A percentile compares a stretch with the other conserved stretches of the same genome.
Evolutionary conservation across 2,888 invertebrate genomes (phyloP).

Genomic region (Patella ulyssiponensis): DNA sequence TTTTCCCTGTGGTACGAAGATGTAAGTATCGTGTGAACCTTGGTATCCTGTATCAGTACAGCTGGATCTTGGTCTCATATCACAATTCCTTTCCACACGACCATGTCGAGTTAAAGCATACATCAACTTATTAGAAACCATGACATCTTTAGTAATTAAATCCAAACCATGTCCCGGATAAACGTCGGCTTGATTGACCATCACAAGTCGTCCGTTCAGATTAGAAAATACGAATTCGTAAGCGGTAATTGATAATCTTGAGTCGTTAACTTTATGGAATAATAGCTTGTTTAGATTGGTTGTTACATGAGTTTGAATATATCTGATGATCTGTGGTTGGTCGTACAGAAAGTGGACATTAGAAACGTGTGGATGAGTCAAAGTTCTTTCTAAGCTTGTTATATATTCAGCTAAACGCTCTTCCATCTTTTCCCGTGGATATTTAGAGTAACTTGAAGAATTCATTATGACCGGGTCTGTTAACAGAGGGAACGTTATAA

Average conservation of each 20-base stretch:
- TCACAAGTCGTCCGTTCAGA: slow-evolving; percentile 18
- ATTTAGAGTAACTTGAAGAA: too few relatives aligned
- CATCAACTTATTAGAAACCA: slow-evolving; percentile 8
- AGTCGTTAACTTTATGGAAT: too few relatives aligned
- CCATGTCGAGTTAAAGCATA: slow-evolving; percentile 9
- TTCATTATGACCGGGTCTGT: too few relatives aligned
- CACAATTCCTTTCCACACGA: slow-evolving; percentile 5
- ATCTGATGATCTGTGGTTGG: background rate
- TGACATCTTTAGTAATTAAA: slow-evolving; percentile 1
- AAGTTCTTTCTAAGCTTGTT: background rate
- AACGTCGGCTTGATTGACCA: slow-evolving; percentile 9
- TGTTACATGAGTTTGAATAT: background rate
- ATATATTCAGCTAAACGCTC: slow-evolving; percentile 16
- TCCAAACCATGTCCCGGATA: slow-evolving; percentile 12
- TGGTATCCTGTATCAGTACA: background rate
- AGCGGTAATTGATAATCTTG: background rate
- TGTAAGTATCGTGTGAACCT: slow-evolving; percentile 17
- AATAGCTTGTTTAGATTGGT: too few relatives aligned
- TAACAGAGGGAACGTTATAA: too few relatives aligned
- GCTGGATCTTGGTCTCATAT: background rate
- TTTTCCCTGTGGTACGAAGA: background rate
- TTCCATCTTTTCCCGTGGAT: too few relatives aligned
- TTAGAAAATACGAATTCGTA: slow-evolving; percentile 18
- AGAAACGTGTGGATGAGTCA: background rate
- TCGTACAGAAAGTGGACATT: slow-evolving; percentile 20